These are phyloP conservation scores for Drosophila busckii DNA, from an alignment of 1,140 invertebrate genomes.

Conservation along the genomic window DNA sequence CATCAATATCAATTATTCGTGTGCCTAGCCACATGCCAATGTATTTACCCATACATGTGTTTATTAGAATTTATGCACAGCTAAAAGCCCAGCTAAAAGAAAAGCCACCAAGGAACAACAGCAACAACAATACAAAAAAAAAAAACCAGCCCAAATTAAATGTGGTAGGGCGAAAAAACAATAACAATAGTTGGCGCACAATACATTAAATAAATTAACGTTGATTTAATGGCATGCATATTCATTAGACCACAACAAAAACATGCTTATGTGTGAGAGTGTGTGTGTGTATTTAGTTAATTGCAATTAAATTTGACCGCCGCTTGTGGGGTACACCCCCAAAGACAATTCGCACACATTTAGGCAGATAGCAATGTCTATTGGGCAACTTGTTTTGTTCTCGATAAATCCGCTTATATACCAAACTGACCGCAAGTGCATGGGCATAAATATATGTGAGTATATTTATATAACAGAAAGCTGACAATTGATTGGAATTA, in stretches of 20 bases:
- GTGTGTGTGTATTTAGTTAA: constrained; percentile 63
- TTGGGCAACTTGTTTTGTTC: not conserved
- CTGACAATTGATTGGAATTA: constrained; percentile 19
- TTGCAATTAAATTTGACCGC: constrained; percentile 57
- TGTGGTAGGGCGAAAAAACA: not conserved
- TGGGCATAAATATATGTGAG: not conserved
- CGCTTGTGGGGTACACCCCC: not conserved
- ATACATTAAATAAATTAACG: constrained; percentile 76
- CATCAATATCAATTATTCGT: constrained; percentile 74
- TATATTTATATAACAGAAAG: constrained; percentile 4
- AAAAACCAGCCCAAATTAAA: too few species aligned
- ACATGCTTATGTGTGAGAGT: too few species aligned
- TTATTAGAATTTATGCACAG: constrained; percentile 69
- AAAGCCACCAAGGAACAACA: too few species aligned
- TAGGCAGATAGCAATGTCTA: not conserved
- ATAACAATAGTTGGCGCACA: constrained; percentile 48
- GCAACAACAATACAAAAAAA: too few species aligned
- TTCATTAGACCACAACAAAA: constrained; percentile 51
- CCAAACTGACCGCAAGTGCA: constrained; percentile 3
- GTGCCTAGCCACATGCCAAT: constrained; percentile 31
- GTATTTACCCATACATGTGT: constrained; percentile 58
- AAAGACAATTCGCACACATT: not conserved
- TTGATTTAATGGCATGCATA: constrained; percentile 72
- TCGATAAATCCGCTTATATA: constrained; percentile 23
- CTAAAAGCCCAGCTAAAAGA: constrained; percentile 16